Evolutionary conservation across 2,888 invertebrate genomes (phyloP).

Genomic region (Xiphydria camelus): DNA sequence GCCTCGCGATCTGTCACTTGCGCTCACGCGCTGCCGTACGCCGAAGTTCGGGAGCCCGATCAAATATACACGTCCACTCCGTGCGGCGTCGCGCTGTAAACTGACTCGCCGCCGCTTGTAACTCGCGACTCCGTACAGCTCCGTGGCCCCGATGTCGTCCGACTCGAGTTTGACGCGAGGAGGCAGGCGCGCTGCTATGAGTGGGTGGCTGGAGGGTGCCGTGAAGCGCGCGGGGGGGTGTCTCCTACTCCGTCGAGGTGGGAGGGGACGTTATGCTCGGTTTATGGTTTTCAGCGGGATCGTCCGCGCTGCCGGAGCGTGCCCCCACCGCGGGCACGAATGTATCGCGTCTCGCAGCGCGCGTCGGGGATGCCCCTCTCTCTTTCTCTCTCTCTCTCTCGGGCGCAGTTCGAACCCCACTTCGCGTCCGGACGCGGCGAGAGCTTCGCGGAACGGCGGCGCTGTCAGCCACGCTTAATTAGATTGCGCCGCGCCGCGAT

Average conservation of each 20-base stretch:
- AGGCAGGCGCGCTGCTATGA: constrained; percentile 24
- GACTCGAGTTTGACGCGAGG: constrained; percentile 22
- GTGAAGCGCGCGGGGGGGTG: background rate
- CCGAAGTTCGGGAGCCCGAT: background rate
- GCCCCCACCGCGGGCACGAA: constrained; percentile 15
- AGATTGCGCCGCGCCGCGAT: constrained; percentile 41
- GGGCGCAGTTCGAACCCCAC: background rate
- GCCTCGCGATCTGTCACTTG: no score
- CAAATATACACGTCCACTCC: constrained; percentile 29
- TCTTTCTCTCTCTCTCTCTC: constrained; percentile 11
- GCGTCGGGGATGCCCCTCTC: no score
- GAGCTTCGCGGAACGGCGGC: background rate
- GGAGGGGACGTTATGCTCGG: background rate
- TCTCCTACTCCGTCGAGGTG: background rate
- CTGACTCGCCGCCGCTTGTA: constrained; percentile 46
- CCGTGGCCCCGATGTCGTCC: constrained; percentile 46
- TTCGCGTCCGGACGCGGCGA: background rate
- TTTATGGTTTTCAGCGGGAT: background rate
- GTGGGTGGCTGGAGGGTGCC: constrained; percentile 11
- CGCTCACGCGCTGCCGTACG: no score
- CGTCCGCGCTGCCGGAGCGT: constrained; percentile 6
- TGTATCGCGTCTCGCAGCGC: no score
- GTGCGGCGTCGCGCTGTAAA: constrained; percentile 42
- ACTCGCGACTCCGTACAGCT: constrained; percentile 42
- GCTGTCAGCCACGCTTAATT: constrained; percentile 31